Percentiles rank a stretch among this genome's conserved stretches.
phyloP scores from a whole-genome alignment of 2,113 vertebrate genomes.

The Gymnocephalus cernua region DNA sequence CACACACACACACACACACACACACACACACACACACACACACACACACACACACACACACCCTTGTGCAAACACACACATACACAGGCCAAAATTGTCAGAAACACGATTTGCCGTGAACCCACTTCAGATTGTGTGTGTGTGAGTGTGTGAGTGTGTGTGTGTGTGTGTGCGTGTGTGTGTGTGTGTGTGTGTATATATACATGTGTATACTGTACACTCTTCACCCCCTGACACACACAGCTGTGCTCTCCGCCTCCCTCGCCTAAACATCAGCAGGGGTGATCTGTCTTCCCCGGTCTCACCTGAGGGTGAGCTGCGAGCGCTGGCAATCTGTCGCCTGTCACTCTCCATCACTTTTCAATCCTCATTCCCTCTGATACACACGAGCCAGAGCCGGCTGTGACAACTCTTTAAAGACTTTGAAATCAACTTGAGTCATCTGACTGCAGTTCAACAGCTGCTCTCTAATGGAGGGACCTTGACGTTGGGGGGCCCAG shows the following conservation, averaged over 20 bases:
- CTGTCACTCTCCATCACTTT: constrained; percentile 81
- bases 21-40: constrained; percentile 1
- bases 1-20: constrained; percentile 42
- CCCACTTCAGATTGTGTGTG: constrained; percentile 15
- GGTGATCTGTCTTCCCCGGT: constrained; percentile 66
- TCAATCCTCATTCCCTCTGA: constrained; percentile 65
- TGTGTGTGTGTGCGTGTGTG: too few species aligned
- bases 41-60: constrained; percentile 44
- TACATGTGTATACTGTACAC: constrained; percentile 12
- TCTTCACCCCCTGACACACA: constrained; percentile 34
- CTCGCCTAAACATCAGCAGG: constrained; percentile 70
- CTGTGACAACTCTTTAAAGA: constrained; percentile 66
- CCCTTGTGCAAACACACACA: constrained; percentile 28
- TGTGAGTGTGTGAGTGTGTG: constrained; percentile 17
- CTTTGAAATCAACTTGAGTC: constrained; percentile 73
- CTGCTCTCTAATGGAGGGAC: constrained; percentile 57
- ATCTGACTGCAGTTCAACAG: constrained; percentile 62
- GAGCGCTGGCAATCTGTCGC: constrained; percentile 81
- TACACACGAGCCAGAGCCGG: constrained; percentile 51
- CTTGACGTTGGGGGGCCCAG: constrained; percentile 39
- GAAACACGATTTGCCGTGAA: constrained; percentile 15
- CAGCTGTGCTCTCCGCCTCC: constrained; percentile 73
- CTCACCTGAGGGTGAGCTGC: constrained; percentile 75
- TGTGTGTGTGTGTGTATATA: not conserved
- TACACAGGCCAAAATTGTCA: constrained; percentile 6